Evolutionary conservation across 2,888 invertebrate genomes (phyloP).

Genomic region (Sphecodes monilicornis): DNA sequence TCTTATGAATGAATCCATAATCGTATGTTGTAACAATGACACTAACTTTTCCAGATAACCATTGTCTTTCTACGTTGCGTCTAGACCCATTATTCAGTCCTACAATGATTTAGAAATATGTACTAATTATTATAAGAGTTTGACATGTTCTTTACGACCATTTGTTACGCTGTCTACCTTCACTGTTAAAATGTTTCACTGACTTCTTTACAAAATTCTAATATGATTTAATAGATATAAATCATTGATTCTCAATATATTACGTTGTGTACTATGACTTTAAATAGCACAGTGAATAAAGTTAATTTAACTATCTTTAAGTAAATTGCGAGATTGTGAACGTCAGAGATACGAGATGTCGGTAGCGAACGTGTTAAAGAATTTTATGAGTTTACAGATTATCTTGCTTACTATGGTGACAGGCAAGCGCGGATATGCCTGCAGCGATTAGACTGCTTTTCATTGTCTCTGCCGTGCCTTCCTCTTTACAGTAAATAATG

Average conservation of each 20-base stretch:
- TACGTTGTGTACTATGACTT: too few relatives aligned
- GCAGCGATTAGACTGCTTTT: not conserved
- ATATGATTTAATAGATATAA: too few relatives aligned
- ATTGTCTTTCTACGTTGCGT: conserved; percentile 18
- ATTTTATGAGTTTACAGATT: not conserved
- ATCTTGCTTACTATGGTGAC: conserved; percentile 38
- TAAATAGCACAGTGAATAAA: too few relatives aligned
- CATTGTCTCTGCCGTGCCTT: not conserved
- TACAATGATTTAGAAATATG: not conserved
- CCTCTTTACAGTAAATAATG: conserved; percentile 42
- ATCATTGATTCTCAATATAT: too few relatives aligned
- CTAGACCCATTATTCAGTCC: not conserved
- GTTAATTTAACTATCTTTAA: too few relatives aligned
- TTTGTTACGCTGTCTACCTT: too few relatives aligned
- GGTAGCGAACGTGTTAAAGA: too few relatives aligned
- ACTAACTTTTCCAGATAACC: conserved; percentile 19
- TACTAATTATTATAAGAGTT: not conserved
- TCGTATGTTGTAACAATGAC: conserved; percentile 38
- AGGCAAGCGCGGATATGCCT: conserved; percentile 27
- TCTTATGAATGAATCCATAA: conserved; percentile 41
- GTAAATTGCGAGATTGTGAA: too few relatives aligned
- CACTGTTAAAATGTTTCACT: too few relatives aligned
- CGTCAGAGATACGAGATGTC: too few relatives aligned
- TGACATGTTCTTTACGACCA: not conserved
- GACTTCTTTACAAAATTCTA: too few relatives aligned